Evolutionary conservation across 2,888 invertebrate species (phyloP), one percentile per base, ranked within the genome.

Genomic region (Catonia carolina): DNA sequence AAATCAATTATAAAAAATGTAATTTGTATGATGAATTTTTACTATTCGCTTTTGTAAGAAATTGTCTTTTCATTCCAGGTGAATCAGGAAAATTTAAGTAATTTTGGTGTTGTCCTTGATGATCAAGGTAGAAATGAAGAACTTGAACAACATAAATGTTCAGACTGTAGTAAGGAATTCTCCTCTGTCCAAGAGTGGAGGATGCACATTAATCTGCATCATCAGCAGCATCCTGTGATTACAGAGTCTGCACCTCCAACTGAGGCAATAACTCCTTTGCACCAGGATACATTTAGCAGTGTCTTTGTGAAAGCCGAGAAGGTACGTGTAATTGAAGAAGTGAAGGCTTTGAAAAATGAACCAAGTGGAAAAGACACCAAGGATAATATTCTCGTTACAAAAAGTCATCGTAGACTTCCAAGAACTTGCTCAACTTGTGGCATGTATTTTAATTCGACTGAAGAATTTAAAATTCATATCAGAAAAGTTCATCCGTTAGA

Each of bases 401-500:
- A 47, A 27, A 50, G 36, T 12, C 41, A 31, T 15, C 57, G 54
- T 36, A 70, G 70, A 23, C 64, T 67, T 12, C 64, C 67, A 2
- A 72, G 71, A 39, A 71, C 73, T 61, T 86, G 85, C 66, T 76
- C 76, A 62, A 80, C 81, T 12, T 85, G 85, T 68, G 77, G 77
- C 49, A 81, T 82, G 62, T 80, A 82, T 67, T 89, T 87, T 67
- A 73, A 78, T 3, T 82, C 80, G 1, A 85, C 86, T 12, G 78
- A 79, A 10, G 76, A 80, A 8, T 89, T 83, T 69, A 83, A 83
- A 62, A 81, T 80, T 2, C 90, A 91, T 70, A 76, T 90, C 20
- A 55, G 60, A 35, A 83, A 83, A 66, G 78, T 83, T 41, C 91
- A 91, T 71, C 90, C 90, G 0, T 76, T 90, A 54, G 89, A 89